Evolutionary conservation across 2,888 invertebrate species (phyloP), one percentile per base, ranked within the genome.

Genomic region (Cheilosia scutellata): DNA sequence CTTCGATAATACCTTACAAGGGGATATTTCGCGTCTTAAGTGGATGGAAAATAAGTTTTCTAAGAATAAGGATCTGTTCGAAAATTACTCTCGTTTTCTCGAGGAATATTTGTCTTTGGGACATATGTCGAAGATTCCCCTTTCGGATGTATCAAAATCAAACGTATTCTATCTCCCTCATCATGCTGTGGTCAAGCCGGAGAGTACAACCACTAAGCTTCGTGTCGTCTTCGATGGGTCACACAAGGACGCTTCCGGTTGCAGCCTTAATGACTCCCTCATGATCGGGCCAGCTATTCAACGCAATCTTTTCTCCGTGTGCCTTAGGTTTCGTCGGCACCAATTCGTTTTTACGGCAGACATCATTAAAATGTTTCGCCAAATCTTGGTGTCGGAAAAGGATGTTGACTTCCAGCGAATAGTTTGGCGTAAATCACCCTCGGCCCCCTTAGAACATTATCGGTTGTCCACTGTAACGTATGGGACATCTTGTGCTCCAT

Each of bases 291-390:
- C 13, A 3, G 11, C 40, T 11, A 40, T 40, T 13, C 37, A 58
- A 37, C 40, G 40, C 40, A 40, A 40, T 40, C 31, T 31, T 6
- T 31, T 31, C 7, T 31, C 31, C 0, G 31, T 31, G 31, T 31
- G 57, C 11, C 20, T 37, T 2, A 58, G 58, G 16, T 58, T 58
- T 58, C 58, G 58, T 37, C 58, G 58, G 9, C 58, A 58, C n/a
- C 37, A 40, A 37, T 58, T 40, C 33, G 37, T 16, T 42, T 60
- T 60, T 60, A 13, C 42, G 33, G 33, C 33, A 7, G 7, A 33
- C 9, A 33, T 33, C 7, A 2, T 33, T 6, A 33, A 33, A 33
- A 42, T 42, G 42, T 42, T 42, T 42, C 42, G 42, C 5, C 42
- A 42, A n/a, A 42, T 42, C 42, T 42, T 11, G 13, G 42, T 42